Percentiles rank a stretch among this genome's conserved stretches.
These are phyloP conservation scores for Platysternon megacephalum DNA, from an alignment of 2,113 vertebrate genomes.

Conservation along the genomic window DNA sequence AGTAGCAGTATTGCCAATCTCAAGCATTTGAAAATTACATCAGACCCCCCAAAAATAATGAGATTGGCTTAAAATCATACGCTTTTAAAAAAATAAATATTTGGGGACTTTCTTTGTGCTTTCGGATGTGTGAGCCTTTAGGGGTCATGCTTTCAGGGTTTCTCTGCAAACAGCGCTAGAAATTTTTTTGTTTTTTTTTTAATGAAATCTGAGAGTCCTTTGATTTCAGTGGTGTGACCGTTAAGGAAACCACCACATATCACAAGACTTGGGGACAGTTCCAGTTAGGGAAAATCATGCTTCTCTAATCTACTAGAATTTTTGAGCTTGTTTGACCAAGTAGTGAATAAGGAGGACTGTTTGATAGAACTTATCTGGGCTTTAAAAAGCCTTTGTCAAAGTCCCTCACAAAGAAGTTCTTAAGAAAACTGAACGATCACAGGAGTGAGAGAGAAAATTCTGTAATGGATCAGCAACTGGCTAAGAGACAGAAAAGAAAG, in stretches of 20 bases:
- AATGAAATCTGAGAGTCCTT: background rate
- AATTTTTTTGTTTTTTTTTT: rapidly evolving
- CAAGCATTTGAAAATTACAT: no score
- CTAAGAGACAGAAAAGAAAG: background rate
- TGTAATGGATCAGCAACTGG: background rate
- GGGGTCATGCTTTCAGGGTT: background rate
- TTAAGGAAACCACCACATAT: background rate
- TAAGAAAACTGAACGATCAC: background rate
- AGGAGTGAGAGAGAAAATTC: background rate
- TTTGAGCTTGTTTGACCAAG: background rate
- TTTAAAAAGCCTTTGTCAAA: background rate
- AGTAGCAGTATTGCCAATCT: background rate
- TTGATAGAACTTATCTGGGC: background rate
- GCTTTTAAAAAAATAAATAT: background rate
- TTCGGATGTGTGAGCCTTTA: background rate
- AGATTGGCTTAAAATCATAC: no score
- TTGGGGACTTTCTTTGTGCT: background rate
- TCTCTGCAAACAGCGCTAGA: background rate
- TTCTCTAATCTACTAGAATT: background rate
- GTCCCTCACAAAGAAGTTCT: background rate
- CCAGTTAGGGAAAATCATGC: background rate
- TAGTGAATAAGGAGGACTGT: background rate
- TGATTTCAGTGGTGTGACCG: background rate
- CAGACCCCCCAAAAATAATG: background rate
- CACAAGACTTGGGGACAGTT: background rate